Evolutionary conservation across 30 jellyfish, hydroid and myxozoan species (phyloP), one percentile per base, ranked within the genome.

Genomic region (Rhopilema esculentum): DNA sequence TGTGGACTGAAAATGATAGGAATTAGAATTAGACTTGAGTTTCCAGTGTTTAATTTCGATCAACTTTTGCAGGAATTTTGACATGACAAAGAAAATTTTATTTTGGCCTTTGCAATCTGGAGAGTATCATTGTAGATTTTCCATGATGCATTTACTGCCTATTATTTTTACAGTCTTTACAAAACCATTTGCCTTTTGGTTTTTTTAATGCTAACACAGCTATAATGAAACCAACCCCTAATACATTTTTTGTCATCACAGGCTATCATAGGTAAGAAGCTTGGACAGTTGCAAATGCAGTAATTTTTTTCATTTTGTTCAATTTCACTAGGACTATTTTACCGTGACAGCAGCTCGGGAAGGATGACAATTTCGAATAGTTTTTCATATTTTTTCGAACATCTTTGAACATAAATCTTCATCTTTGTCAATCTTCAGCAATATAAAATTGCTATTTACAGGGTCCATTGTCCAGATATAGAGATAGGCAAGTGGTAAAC

Each of bases 141-240:
- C n/a, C n/a, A n/a, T n/a, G n/a, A n/a, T n/a, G n/a, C n/a, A 31
- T 75, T 9, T 32, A 29, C 21, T 24, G 66, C 27, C 18, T 26
- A 8, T 18, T 28, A 8, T 12, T 32, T 65, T 29, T 72, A 65
- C 80, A 69, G 28, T 27, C 24, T 28, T 76, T 76, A 50, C 87
- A 76, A 21, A 48, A 76, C 87, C 87, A 76, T 76, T 76, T 76
- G 28, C 87, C 87, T 50, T 52, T 76, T 49, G 87, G 87, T 27
- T 50, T 80, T n/a, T n/a, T n/a, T n/a, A n/a, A n/a, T n/a, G n/a
- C n/a, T n/a, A n/a, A n/a, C n/a, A n/a, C n/a, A n/a, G n/a, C n/a
- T n/a, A n/a, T n/a, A n/a, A n/a, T n/a, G n/a, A n/a, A n/a, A n/a
- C n/a, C n/a, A n/a, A n/a, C n/a, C n/a, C n/a, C n/a, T n/a, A n/a